phyloP scores from a whole-genome alignment of 1,140 invertebrate species.

The Drosophila arizonae region DNA sequence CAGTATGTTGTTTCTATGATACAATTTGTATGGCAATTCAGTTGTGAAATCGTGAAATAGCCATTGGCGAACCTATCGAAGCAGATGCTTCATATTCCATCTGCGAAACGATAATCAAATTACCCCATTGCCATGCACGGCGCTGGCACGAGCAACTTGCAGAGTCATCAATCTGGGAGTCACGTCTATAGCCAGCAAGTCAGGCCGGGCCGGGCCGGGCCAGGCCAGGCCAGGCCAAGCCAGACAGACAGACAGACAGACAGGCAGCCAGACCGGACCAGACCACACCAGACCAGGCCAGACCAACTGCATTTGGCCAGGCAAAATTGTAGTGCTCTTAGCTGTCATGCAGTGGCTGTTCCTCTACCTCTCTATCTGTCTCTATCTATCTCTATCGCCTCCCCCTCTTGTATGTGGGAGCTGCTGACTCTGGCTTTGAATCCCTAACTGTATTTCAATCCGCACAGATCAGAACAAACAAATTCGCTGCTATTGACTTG shows the following conservation, averaged over 20 bases:
- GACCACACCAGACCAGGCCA: not conserved
- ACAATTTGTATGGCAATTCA: not conserved
- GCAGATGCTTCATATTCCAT: not conserved
- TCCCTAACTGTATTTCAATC: not conserved
- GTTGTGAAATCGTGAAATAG: not conserved
- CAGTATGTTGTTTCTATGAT: no score
- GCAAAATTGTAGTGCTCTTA: constrained; percentile 22
- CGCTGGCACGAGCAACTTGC: constrained; percentile 13
- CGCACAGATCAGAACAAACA: constrained; percentile 11
- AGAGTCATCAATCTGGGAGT: constrained; percentile 26
- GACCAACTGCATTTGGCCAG: constrained; percentile 2
- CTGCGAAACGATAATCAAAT: constrained; percentile 24
- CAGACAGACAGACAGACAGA: no score
- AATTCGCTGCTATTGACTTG: constrained; percentile 22
- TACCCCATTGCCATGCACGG: constrained; percentile 7
- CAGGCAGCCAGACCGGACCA: not conserved
- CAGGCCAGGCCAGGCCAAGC: not conserved
- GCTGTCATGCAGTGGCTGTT: not conserved
- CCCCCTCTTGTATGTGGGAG: not conserved
- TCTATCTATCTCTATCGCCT: not conserved
- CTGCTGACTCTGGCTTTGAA: constrained; percentile 11
- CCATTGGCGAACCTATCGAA: not conserved
- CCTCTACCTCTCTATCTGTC: not conserved
- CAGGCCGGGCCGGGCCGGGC: no score
- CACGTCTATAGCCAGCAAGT: constrained; percentile 3